Conservation (phyloP, 2,113 vertebrate genomes). For the western clawed frog (Xenopus tropicalis) region DNA sequence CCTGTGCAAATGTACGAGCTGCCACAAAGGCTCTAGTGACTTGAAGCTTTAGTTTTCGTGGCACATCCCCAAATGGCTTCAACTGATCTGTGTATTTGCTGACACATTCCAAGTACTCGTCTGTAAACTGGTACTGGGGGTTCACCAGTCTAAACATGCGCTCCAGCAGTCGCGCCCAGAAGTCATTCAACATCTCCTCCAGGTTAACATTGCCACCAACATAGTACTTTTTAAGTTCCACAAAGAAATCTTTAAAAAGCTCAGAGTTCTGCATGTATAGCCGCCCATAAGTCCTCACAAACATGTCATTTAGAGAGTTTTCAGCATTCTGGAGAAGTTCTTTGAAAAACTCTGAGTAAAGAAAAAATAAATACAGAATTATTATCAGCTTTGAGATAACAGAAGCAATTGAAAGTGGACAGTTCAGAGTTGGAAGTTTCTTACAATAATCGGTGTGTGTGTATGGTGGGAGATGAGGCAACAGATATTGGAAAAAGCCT, state of each 20-base stretch:
- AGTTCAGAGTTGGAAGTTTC: no score
- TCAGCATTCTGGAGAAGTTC: conserved; percentile 89
- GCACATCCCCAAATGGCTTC: conserved; percentile 92
- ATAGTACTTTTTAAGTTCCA: conserved; percentile 83
- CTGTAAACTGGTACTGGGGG: conserved; percentile 89
- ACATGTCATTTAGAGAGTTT: conserved; percentile 89
- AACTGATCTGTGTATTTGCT: conserved; percentile 91
- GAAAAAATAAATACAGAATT: conserved; percentile 9
- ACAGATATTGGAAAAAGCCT: no score
- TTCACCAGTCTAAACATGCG: conserved; percentile 95
- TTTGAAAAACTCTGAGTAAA: conserved; percentile 87
- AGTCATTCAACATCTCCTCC: conserved; percentile 91
- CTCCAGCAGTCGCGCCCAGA: conserved; percentile 92
- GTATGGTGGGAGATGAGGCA: no score
- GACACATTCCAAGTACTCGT: conserved; percentile 91
- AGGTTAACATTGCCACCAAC: conserved; percentile 78
- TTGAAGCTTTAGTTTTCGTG: conserved; percentile 89
- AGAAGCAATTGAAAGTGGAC: no score
- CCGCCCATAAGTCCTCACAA: conserved; percentile 87
- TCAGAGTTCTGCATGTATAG: conserved; percentile 93
- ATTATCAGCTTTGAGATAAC: no score
- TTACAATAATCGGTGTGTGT: conserved; percentile 21
- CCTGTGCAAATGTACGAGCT: conserved; percentile 85
- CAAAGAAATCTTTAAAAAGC: conserved; percentile 92
- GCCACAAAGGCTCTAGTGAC: conserved; percentile 86